Evolutionary conservation across 2,888 invertebrate species (phyloP).

Genomic region (Plebejus melissa): DNA sequence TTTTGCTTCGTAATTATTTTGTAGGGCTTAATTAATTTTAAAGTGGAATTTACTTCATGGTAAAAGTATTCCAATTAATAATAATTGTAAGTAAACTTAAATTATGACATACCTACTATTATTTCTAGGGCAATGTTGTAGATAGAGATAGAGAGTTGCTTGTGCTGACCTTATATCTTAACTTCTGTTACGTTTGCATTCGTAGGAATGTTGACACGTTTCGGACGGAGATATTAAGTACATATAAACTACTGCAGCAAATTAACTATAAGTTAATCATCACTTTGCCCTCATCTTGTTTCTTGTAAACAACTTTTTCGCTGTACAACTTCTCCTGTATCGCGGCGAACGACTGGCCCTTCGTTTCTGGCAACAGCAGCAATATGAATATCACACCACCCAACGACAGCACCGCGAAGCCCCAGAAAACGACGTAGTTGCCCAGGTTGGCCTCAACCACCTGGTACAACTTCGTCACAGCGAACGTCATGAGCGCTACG

Average conservation of each 20-base stretch:
- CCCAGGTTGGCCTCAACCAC: conserved; percentile 73
- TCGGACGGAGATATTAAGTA: conserved; percentile 31
- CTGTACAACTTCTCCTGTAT: conserved; percentile 73
- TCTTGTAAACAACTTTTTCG: conserved; percentile 60
- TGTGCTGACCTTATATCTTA: conserved; percentile 3
- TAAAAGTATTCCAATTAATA: too few species aligned
- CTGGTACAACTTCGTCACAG: conserved; percentile 79
- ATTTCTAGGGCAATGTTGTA: not conserved
- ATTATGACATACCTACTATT: not conserved
- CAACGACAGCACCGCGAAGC: conserved; percentile 70
- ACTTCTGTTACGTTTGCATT: conserved; percentile 13
- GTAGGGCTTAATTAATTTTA: too few species aligned
- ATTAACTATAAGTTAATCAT: conserved; percentile 43
- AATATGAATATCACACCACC: conserved; percentile 75
- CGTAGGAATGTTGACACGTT: conserved; percentile 28
- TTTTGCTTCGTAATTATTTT: too few species aligned
- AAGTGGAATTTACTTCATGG: too few species aligned
- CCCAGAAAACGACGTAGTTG: conserved; percentile 76
- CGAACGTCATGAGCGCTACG: conserved; percentile 78
- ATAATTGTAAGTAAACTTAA: not conserved
- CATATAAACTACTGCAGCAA: not conserved
- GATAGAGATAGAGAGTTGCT: not conserved
- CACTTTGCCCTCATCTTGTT: conserved; percentile 56
- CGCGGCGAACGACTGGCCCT: conserved; percentile 79
- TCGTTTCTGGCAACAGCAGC: conserved; percentile 78